These are phyloP conservation scores for Geococcyx californianus DNA, from an alignment of 2,113 vertebrate species.

Conservation along the genomic window DNA sequence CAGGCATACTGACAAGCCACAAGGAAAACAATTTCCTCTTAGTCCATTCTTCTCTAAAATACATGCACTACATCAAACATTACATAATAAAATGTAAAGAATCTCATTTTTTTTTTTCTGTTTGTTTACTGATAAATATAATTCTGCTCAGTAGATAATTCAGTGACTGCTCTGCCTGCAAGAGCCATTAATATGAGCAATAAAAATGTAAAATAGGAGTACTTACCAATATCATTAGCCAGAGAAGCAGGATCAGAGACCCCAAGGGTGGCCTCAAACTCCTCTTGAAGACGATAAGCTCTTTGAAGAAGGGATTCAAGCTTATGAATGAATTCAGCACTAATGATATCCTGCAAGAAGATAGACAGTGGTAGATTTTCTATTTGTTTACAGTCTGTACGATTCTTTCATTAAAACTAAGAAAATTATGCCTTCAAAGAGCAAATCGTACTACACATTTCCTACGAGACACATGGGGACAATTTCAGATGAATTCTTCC, in stretches of 20 bases:
- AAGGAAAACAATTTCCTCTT: neutral
- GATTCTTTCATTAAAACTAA: neutral
- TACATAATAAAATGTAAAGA: neutral
- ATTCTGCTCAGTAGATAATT: neutral
- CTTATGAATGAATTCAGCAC: slow-evolving; percentile 92
- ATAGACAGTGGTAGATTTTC: neutral
- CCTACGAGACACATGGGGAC: neutral
- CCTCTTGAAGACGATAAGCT: slow-evolving; percentile 94
- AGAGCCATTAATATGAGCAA: neutral
- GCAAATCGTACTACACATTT: neutral
- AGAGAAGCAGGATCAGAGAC: slow-evolving; percentile 81
- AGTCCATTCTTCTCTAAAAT: neutral
- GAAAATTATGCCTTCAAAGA: neutral
- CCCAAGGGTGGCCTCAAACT: slow-evolving; percentile 91
- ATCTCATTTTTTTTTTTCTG: neutral
- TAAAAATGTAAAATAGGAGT: neutral
- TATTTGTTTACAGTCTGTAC: neutral
- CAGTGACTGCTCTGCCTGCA: neutral
- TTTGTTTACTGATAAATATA: neutral
- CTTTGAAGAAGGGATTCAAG: slow-evolving; percentile 92
- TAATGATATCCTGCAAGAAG: slow-evolving; percentile 87
- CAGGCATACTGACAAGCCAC: neutral
- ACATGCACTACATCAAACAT: neutral
- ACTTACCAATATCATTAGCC: slow-evolving; percentile 84
- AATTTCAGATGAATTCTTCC: neutral